Evolutionary conservation across 2,113 vertebrate species (phyloP).

Genomic region (Cairina moschata): DNA sequence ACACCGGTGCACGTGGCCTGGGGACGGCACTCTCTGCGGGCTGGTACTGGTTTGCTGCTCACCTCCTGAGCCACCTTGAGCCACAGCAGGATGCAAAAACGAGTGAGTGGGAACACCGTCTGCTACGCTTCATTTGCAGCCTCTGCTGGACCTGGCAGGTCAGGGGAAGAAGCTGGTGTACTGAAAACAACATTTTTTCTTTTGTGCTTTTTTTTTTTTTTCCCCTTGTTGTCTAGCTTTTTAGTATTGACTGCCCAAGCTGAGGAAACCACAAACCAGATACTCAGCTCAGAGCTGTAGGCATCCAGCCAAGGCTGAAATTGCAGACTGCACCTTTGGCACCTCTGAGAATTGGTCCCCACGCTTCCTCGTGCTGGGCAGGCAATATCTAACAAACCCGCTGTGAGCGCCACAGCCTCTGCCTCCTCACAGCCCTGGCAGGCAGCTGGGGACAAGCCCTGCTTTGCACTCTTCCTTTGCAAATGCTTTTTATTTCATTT

Average conservation of each 20-base stretch:
- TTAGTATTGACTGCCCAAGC: not conserved
- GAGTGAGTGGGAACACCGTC: not conserved
- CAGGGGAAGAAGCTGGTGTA: not conserved
- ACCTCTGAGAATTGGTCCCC: not conserved
- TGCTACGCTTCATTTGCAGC: not conserved
- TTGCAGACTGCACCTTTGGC: not conserved
- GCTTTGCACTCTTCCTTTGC: conserved; percentile 61
- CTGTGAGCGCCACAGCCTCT: not conserved
- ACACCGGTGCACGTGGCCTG: accelerated
- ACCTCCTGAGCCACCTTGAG: not conserved
- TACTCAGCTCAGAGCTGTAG: not conserved
- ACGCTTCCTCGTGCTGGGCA: not conserved
- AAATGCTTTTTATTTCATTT: conserved; percentile 1
- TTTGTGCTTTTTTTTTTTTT: not conserved
- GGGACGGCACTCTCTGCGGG: accelerated
- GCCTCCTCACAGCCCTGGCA: not conserved
- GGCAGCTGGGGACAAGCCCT: conserved; percentile 23
- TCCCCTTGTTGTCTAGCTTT: not conserved
- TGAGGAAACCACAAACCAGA: not conserved
- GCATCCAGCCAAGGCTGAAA: not conserved
- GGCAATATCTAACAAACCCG: not conserved
- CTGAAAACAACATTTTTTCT: not conserved
- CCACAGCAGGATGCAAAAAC: not conserved
- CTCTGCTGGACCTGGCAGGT: not conserved
- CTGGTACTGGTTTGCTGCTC: not conserved